phyloP scores from a whole-genome alignment of 2,113 vertebrate genomes.

The Eulemur macaco region DNA sequence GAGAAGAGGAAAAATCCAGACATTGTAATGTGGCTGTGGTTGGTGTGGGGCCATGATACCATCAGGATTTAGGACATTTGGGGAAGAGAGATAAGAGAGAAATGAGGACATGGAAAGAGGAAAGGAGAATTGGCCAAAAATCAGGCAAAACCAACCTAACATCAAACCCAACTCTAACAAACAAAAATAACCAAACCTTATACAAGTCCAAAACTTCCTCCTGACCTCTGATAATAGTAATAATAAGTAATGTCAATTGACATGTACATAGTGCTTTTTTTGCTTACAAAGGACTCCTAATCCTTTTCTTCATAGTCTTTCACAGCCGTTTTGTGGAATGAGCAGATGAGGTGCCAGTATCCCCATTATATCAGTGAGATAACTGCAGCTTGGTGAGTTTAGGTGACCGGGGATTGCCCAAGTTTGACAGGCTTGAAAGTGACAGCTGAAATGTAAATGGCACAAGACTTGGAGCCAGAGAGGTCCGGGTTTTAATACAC shows the following conservation, averaged over 20 bases:
- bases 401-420: not conserved
- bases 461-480: not conserved
- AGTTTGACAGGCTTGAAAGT: not conserved
- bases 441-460: not conserved
- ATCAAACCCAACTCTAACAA: not conserved
- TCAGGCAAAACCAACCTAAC: not conserved
- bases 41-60: not conserved
- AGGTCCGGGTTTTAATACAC: not conserved
- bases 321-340: not conserved
- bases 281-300: not conserved
- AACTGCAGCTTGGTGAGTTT: not conserved
- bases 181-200: not conserved
- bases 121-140: not conserved
- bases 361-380: not conserved
- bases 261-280: not conserved
- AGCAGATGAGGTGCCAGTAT: not conserved
- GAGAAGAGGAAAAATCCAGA: not conserved
- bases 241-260: fast-evolving
- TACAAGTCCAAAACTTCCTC: not conserved
- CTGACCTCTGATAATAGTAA: not conserved
- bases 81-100: not conserved
- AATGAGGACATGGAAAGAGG: not conserved
- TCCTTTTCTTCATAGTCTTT: not conserved
- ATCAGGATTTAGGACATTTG: not conserved
- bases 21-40: not conserved